Percentiles rank a stretch among this genome's conserved stretches.
Conservation (phyloP, 2,797 vertebrate genomes). For the Sparidentex hasta region DNA sequence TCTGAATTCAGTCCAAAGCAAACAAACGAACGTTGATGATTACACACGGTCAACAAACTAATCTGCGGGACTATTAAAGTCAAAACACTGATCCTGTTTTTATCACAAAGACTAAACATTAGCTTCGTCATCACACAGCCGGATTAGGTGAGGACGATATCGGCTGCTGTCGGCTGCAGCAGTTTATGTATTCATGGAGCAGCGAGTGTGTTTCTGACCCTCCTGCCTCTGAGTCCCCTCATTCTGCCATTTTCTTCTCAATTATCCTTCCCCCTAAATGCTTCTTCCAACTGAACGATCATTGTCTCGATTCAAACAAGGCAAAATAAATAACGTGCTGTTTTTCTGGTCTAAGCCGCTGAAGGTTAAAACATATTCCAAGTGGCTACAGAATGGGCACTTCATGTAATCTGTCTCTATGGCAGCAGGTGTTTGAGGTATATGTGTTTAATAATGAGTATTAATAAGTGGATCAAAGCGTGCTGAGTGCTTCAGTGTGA, state of each 20-base stretch:
- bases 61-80: slow-evolving; percentile 26
- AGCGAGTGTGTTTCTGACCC: slow-evolving; percentile 14
- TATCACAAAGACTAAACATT: slow-evolving; percentile 9
- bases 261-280: slow-evolving; percentile 28
- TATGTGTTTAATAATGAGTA: slow-evolving; percentile 17
- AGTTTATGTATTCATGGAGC: background rate
- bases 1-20: slow-evolving; percentile 25
- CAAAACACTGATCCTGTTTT: slow-evolving; percentile 7
- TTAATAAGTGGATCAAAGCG: slow-evolving; percentile 12
- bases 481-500: slow-evolving; percentile 3
- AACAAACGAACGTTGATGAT: slow-evolving; percentile 8
- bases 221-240: slow-evolving; percentile 4
- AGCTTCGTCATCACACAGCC: slow-evolving; percentile 21
- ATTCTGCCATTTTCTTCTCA: slow-evolving; percentile 32
- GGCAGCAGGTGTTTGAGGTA: slow-evolving; percentile 43
- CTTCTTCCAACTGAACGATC: slow-evolving; percentile 1
- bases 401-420: slow-evolving; percentile 38
- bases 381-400: slow-evolving; percentile 13
- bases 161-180: slow-evolving; percentile 3
- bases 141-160: slow-evolving; percentile 19
- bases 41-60: slow-evolving; percentile 35
- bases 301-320: slow-evolving; percentile 5
- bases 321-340: background rate
- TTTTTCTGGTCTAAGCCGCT: slow-evolving; percentile 5
- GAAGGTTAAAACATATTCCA: slow-evolving; percentile 19